Conservation (phyloP, 2,888 invertebrate species). For the Helobdella robusta region DNA sequence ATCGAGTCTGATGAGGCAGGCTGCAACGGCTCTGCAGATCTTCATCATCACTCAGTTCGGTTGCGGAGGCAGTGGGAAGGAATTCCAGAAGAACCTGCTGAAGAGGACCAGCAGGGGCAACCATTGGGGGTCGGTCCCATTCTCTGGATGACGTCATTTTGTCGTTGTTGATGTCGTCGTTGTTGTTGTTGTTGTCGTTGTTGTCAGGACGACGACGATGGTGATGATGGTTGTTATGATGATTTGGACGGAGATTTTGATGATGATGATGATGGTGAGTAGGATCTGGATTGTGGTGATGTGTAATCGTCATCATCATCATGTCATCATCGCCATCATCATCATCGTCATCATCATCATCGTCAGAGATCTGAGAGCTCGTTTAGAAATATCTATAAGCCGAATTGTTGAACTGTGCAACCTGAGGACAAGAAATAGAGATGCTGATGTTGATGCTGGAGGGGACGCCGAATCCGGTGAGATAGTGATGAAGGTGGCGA, state of each 20-base stretch:
- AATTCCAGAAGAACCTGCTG: conserved; percentile 62
- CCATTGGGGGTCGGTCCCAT: conserved; percentile 82
- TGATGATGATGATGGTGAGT: too few relatives aligned
- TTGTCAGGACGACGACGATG: too few relatives aligned
- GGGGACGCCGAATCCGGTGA: too few relatives aligned
- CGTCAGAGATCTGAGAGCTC: conserved; percentile 73
- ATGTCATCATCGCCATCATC: too few relatives aligned
- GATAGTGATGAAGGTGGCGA: conserved; percentile 42
- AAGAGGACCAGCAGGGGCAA: conserved; percentile 75
- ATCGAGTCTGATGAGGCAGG: conserved; percentile 64
- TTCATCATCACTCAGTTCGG: conserved; percentile 75
- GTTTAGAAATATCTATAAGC: conserved; percentile 76
- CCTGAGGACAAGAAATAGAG: not conserved
- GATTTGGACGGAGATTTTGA: too few relatives aligned
- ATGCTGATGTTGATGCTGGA: too few relatives aligned
- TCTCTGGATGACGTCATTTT: too few relatives aligned
- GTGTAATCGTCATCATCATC: too few relatives aligned
- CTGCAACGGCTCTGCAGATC: conserved; percentile 79
- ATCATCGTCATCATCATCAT: conserved; percentile 24
- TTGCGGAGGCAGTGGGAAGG: conserved; percentile 56
- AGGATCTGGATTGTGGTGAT: too few relatives aligned
- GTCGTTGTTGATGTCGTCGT: not conserved
- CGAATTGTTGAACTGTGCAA: conserved; percentile 55
- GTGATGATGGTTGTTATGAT: too few relatives aligned
- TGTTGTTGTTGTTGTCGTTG: too few relatives aligned